phyloP scores from a whole-genome alignment of 1,140 invertebrate species.

The Drosophila hydei region DNA sequence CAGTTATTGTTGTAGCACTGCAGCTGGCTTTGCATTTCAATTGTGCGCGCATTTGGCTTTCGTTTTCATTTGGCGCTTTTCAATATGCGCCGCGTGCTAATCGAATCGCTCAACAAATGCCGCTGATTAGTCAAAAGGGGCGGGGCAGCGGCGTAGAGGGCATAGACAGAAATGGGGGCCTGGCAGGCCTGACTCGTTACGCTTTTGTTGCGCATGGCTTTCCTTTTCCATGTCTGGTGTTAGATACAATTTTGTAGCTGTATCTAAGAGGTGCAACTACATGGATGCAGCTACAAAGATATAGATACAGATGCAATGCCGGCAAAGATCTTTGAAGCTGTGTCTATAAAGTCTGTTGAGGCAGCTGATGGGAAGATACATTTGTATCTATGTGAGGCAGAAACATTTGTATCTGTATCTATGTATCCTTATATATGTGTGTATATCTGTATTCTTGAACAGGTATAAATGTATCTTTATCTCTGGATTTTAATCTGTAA shows the following conservation, averaged over 20 bases:
- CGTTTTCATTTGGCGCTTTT: slow-evolving; percentile 50
- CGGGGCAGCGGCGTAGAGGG: too few relatives aligned
- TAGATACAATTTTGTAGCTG: slow-evolving; percentile 21
- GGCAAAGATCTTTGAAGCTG: neutral
- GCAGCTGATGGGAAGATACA: neutral
- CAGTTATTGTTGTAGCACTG: slow-evolving; percentile 29
- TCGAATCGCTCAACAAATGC: slow-evolving; percentile 51
- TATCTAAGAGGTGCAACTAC: neutral
- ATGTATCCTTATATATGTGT: too few relatives aligned
- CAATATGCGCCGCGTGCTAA: slow-evolving; percentile 39
- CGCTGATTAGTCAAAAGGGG: slow-evolving; percentile 39
- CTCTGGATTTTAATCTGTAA: neutral
- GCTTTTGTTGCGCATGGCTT: slow-evolving; percentile 34
- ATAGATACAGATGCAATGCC: neutral
- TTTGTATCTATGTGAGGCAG: too few relatives aligned
- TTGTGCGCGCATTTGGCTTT: slow-evolving; percentile 55
- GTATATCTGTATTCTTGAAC: neutral
- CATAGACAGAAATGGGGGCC: neutral
- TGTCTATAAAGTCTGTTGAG: neutral
- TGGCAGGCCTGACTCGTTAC: slow-evolving; percentile 20
- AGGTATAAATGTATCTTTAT: neutral
- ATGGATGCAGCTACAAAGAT: neutral
- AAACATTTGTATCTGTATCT: neutral
- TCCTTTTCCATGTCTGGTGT: slow-evolving; percentile 38
- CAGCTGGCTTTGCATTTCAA: slow-evolving; percentile 70